phyloP scores from a whole-genome alignment of 2,888 invertebrate species.

The Cryptus viduatorius region DNA sequence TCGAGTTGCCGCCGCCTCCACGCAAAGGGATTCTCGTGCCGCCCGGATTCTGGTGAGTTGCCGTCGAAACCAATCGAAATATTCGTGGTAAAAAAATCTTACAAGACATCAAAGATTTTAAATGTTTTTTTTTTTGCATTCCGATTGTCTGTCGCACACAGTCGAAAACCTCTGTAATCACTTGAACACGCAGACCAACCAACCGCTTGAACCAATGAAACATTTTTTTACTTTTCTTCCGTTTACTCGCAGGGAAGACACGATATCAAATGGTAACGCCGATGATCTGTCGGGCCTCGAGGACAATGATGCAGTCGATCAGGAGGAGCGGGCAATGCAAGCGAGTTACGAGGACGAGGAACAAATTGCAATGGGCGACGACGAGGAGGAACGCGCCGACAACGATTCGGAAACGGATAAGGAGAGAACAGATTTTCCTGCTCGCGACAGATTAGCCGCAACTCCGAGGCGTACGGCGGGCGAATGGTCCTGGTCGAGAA shows the following conservation, averaged over 20 bases:
- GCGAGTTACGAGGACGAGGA: conserved; percentile 62
- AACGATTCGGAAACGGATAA: conserved; percentile 65
- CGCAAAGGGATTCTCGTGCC: conserved; percentile 87
- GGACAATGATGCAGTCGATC: conserved; percentile 61
- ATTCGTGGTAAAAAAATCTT: conserved; percentile 12
- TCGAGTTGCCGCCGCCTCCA: conserved; percentile 84
- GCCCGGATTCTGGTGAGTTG: conserved; percentile 84
- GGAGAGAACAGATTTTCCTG: conserved; percentile 57
- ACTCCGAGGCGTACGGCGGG: conserved; percentile 38
- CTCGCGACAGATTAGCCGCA: conserved; percentile 13
- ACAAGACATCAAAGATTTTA: neutral
- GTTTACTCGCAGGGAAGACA: conserved; percentile 73
- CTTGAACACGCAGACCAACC: too few relatives aligned
- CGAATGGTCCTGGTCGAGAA: conserved; percentile 64
- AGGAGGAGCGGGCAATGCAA: conserved; percentile 39
- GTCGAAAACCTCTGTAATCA: too few relatives aligned
- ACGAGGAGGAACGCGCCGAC: conserved; percentile 72
- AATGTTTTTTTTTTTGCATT: neutral
- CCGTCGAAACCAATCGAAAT: conserved; percentile 28
- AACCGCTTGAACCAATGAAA: too few relatives aligned
- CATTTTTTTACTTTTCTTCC: too few relatives aligned
- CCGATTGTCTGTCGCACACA: neutral
- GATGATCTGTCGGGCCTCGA: conserved; percentile 70
- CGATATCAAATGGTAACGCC: conserved; percentile 78
- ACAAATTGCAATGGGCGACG: conserved; percentile 65